These are phyloP conservation scores for Stenopsyche tienmushanensis DNA, from an alignment of 1,140 invertebrate species.

Conservation along the genomic window DNA sequence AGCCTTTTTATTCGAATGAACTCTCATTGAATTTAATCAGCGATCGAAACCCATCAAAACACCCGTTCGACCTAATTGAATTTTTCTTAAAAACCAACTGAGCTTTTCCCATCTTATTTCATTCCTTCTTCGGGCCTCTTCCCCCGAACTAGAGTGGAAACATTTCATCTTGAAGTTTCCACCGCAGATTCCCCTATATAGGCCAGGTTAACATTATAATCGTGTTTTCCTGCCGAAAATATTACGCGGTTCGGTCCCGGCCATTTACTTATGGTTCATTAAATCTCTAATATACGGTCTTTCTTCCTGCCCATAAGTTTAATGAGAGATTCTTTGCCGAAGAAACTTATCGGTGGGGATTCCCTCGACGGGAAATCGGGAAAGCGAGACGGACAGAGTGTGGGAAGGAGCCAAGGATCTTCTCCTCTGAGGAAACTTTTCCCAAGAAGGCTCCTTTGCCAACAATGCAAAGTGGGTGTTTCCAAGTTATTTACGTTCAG, in stretches of 20 bases:
- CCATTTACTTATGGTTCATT: slow-evolving; percentile 27
- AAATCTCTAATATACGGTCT: slow-evolving; percentile 26
- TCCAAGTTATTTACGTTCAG: slow-evolving; percentile 20
- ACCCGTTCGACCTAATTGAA: too few species aligned
- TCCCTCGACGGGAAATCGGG: slow-evolving; percentile 1
- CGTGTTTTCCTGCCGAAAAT: slow-evolving; percentile 23
- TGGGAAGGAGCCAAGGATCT: neutral
- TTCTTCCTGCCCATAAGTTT: slow-evolving; percentile 19
- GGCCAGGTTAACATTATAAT: slow-evolving; percentile 19
- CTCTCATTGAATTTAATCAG: too few species aligned
- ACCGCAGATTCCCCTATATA: neutral
- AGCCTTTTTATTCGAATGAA: too few species aligned
- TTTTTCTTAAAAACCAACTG: neutral
- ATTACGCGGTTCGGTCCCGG: slow-evolving; percentile 7
- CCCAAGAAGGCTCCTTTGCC: neutral
- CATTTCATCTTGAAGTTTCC: neutral
- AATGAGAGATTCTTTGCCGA: slow-evolving; percentile 28
- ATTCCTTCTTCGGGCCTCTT: neutral
- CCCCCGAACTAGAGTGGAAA: neutral
- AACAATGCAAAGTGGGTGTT: neutral
- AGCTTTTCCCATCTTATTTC: neutral
- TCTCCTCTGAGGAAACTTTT: neutral
- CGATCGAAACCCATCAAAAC: too few species aligned
- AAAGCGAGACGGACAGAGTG: slow-evolving; percentile 6
- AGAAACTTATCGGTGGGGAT: slow-evolving; percentile 13